Percentiles rank a stretch among this genome's conserved stretches.
phyloP scores from a whole-genome alignment of 2,888 invertebrate species.

The Orthosia gothica region DNA sequence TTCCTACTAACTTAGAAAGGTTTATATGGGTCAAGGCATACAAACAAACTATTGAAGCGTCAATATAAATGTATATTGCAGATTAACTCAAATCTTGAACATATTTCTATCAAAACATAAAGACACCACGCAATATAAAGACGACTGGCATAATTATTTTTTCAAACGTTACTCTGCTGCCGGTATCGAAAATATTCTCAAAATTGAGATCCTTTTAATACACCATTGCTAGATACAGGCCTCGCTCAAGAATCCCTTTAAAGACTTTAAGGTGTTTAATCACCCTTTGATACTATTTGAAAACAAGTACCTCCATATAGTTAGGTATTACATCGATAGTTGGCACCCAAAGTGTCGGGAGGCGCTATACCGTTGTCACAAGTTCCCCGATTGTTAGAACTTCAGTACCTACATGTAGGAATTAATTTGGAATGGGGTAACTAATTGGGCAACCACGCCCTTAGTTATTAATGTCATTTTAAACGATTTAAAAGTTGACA shows the following conservation, averaged over 20 bases:
- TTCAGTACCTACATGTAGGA: slow-evolving; percentile 50
- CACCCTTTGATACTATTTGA: slow-evolving; percentile 8
- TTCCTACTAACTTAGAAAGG: too few relatives aligned
- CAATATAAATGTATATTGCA: too few relatives aligned
- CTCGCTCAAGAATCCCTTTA: neutral
- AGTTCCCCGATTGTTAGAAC: slow-evolving; percentile 52
- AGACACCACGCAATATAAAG: too few relatives aligned
- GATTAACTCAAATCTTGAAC: too few relatives aligned
- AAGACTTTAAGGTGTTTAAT: neutral
- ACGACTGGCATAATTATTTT: too few relatives aligned
- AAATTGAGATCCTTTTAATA: neutral
- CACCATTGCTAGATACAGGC: neutral
- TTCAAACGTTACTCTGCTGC: neutral
- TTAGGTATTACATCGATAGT: slow-evolving; percentile 36
- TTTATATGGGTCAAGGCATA: too few relatives aligned
- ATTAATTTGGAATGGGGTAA: slow-evolving; percentile 45
- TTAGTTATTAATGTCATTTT: slow-evolving; percentile 22
- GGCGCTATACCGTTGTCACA: slow-evolving; percentile 41
- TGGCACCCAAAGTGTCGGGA: slow-evolving; percentile 48
- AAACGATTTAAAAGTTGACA: slow-evolving; percentile 6
- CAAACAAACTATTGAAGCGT: too few relatives aligned
- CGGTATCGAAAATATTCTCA: neutral
- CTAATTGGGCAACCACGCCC: slow-evolving; percentile 45
- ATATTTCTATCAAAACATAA: too few relatives aligned
- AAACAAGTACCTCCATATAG: neutral